Percentiles rank a stretch among this genome's conserved stretches.
phyloP scores from a whole-genome alignment of 2,797 vertebrate genomes.

The Bryconaethiops microstoma region DNA sequence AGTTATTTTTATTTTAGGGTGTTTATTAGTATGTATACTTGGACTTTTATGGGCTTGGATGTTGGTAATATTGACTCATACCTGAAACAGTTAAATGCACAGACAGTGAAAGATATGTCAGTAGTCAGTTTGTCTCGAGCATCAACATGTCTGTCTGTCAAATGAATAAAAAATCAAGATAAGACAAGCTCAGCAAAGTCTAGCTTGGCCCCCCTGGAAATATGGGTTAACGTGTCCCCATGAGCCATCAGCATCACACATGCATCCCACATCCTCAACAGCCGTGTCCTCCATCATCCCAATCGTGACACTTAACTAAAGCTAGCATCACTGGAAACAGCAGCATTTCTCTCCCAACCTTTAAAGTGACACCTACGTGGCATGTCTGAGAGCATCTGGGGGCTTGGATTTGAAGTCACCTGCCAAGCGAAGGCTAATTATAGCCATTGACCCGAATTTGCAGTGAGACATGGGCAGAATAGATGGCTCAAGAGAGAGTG shows the following conservation, averaged over 20 bases:
- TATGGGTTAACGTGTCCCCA: constrained; percentile 9
- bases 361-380: constrained; percentile 44
- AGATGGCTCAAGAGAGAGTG: constrained; percentile 31
- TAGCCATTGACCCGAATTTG: constrained; percentile 55
- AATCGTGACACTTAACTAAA: constrained; percentile 40
- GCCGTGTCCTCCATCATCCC: constrained; percentile 16
- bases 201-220: background rate
- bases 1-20: too few species aligned
- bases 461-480: constrained; percentile 24
- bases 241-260: background rate
- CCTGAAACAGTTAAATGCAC: background rate
- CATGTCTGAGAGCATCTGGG: constrained; percentile 41
- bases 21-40: background rate
- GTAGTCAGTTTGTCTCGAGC: background rate
- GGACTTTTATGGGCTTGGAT: background rate
- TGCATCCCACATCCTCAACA: background rate
- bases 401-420: constrained; percentile 54
- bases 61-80: background rate
- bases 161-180: background rate
- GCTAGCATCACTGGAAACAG: constrained; percentile 9
- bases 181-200: background rate
- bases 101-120: background rate
- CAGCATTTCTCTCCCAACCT: constrained; percentile 17
- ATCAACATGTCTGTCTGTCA: constrained; percentile 16
- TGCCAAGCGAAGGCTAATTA: constrained; percentile 56